Conservation (phyloP, 2,113 vertebrate genomes). For the Sorex fumeus region DNA sequence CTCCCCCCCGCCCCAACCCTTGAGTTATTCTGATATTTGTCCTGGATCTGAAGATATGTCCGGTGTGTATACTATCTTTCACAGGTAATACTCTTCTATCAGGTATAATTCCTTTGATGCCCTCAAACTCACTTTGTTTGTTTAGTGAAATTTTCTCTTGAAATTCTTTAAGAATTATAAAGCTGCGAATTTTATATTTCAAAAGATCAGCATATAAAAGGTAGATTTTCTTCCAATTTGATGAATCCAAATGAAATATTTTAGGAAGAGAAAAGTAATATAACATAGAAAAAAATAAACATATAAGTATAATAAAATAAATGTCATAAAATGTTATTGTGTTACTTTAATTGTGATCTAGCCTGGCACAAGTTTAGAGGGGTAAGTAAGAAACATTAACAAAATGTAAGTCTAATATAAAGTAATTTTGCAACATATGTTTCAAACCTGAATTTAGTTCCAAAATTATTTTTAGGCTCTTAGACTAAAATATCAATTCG, state of each 20-base stretch:
- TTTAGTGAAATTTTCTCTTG: too few relatives aligned
- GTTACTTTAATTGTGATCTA: background rate
- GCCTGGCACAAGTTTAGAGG: background rate
- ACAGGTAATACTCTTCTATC: too few relatives aligned
- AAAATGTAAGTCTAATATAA: background rate
- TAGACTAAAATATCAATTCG: background rate
- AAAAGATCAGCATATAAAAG: background rate
- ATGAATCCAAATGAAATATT: background rate
- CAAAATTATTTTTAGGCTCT: conserved; percentile 2
- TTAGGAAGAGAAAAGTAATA: background rate
- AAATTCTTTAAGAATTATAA: background rate
- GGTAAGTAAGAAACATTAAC: background rate
- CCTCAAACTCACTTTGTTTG: too few relatives aligned
- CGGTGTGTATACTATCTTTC: too few relatives aligned
- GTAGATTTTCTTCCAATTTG: background rate
- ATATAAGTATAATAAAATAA: background rate
- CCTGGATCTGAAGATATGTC: too few relatives aligned
- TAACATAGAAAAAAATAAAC: too few relatives aligned
- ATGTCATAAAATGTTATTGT: background rate
- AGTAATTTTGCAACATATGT: background rate
- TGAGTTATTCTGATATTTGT: too few relatives aligned
- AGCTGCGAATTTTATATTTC: background rate
- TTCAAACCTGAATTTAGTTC: conserved; percentile 30
- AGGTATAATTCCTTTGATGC: too few relatives aligned
- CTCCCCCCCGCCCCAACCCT: too few relatives aligned